Base-by-base conservation (phyloP, 1,140 invertebrate species). In the Drosophila orosa region DNA sequence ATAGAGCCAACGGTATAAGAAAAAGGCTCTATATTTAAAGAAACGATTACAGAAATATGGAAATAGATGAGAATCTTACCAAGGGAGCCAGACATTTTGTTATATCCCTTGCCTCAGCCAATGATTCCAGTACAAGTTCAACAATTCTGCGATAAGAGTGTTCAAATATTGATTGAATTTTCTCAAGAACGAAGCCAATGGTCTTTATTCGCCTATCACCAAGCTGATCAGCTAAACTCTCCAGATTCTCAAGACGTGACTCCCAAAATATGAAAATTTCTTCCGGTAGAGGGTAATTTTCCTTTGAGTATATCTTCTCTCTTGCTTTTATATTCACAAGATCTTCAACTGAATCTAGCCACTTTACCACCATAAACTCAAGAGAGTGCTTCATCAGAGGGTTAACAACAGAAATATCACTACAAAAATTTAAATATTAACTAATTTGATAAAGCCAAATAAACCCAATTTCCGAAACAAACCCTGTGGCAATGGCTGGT, bases 161-260 rank as follows among this genome's bases (percentile, higher is more conserved):
- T 29, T 95, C 94, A 89, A 97, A 97, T 19, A 95, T 95, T 65
- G 96, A 97, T 33, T 95, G 92, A 1, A 95, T 95, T 60, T 94
- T 92, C 89, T 97, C 95, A 5, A 98, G 90, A 40, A 97, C 94
- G 55, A 94, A 93, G 2, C 95, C 95, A 94, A 98, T 97, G 75
- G 95, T 96, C 80, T 95, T 95, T 0, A 98, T 96, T 75, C 95
- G 93, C 8, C 95, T 95, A 89, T 97, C 95, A 33, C 94, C 92
- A 48, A 97, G 89, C 85, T 98, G 97, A 56, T 95, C 95, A 79
- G 97, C 97, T 67, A 98, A 96, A 44, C 95, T 95, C 91, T 97
- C 95, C 3, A 98, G 93, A 92, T 96, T 96, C 27, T 95, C 94
- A 2, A 95, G 91, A 35, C 95, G 93, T 1, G 93, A 92, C 4